phyloP scores from a whole-genome alignment of 2,113 vertebrate species.

The Stictonetta naevosa region DNA sequence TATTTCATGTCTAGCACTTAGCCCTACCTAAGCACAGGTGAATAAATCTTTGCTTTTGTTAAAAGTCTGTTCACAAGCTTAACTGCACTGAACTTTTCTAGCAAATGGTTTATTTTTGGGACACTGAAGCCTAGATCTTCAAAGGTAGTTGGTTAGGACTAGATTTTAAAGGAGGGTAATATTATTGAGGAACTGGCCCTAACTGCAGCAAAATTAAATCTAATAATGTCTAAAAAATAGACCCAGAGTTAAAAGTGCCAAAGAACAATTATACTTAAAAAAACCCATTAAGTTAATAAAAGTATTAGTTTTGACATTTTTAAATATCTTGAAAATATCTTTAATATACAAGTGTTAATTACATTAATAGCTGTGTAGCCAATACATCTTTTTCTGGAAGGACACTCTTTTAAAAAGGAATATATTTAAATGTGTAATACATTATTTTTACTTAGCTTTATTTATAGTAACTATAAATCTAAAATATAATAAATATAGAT shows the following conservation, averaged over 20 bases:
- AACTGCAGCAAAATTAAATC: not conserved
- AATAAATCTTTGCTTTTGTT: not conserved
- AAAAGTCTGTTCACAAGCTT: not conserved
- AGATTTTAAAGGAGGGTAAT: not conserved
- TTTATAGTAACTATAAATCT: not conserved
- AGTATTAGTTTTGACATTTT: not conserved
- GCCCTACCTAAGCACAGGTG: not conserved
- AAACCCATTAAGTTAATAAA: not conserved
- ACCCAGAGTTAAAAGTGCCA: not conserved
- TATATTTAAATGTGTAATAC: not conserved
- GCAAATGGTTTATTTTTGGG: not conserved
- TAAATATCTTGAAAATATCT: not conserved
- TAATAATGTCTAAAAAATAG: not conserved
- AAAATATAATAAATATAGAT: no score
- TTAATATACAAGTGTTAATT: not conserved
- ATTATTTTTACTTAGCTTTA: not conserved
- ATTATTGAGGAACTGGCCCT: not conserved
- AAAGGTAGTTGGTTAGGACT: not conserved
- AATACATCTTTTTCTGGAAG: not conserved
- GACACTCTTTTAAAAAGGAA: not conserved
- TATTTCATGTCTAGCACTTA: not conserved
- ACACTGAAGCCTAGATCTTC: not conserved
- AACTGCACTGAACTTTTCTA: not conserved
- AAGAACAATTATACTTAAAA: not conserved
- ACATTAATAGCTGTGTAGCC: not conserved